Base-by-base conservation (phyloP, 1,140 invertebrate species). In the Drosophila equinoxialis region DNA sequence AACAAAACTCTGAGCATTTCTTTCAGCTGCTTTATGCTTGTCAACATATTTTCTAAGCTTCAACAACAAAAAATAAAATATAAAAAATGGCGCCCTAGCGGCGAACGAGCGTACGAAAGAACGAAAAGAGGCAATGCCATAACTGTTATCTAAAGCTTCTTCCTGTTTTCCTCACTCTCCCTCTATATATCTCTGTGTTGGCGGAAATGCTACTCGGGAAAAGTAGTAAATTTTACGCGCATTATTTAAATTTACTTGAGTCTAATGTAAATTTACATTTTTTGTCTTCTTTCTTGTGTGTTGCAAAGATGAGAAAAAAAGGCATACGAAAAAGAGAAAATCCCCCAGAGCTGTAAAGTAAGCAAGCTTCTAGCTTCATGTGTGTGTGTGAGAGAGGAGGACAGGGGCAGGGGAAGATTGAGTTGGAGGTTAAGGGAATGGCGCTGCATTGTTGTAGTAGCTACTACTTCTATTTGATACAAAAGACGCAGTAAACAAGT, bases 201-300 rank as follows among this genome's bases (percentile, higher is more conserved):
- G 74, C 76, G 54, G 26, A 80, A 48, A 48, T 48, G 45, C 45
- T 48, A 17, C 45, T 48, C 14, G 45, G 45, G 20, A 78, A 84
- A 85, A 85, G 74, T 85, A 85, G 81, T 85, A 86, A 86, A 85
- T 81, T 86, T 87, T 82, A 68, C 82, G 83, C 83, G 82, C 83
- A 87, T 82, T 86, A 87, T 86, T 86, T 87, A 86, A 86, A 86
- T 86, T 86, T 87, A 86, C 79, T 86, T 87, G 75, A 75, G 68
- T 85, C 82, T 85, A 85, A 85, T 86, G 83, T 87, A 87, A 87
- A 86, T 86, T 86, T 86, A 87, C 76, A 86, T 86, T 86, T 85
- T 82, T 71, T 54, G 30, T 58, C 55, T 58, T 55, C 35, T 37
- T 58, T 58, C 35, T 30, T 13, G 20, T 13, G 3, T 66, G 68